These are phyloP conservation scores for Neomicropteryx cornuta DNA, from an alignment of 1,140 invertebrate genomes.

Conservation along the genomic window DNA sequence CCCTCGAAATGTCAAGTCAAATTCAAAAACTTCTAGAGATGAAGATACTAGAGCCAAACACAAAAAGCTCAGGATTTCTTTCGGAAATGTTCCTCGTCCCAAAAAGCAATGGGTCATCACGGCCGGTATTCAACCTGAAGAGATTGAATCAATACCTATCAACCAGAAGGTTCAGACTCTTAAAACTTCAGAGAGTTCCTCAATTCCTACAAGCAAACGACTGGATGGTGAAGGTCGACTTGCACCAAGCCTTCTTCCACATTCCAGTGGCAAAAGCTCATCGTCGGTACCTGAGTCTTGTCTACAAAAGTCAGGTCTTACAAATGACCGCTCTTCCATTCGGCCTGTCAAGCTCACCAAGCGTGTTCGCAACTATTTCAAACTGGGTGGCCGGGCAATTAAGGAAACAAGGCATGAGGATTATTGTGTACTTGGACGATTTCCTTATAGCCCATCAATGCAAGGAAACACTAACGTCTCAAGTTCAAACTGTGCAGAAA, in stretches of 20 bases:
- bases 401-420: constrained; percentile 8
- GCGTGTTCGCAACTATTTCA: constrained; percentile 7
- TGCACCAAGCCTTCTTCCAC: constrained; percentile 25
- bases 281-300: constrained; percentile 9
- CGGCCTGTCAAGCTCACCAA: constrained; percentile 10
- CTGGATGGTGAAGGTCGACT: constrained; percentile 14
- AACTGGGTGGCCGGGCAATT: constrained; percentile 13
- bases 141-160: constrained; percentile 4
- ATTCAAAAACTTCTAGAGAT: too few relatives aligned
- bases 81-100: constrained; percentile 4
- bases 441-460: constrained; percentile 7
- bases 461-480: constrained; percentile 1
- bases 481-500: constrained; percentile 6
- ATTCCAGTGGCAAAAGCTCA: constrained; percentile 6
- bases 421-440: constrained; percentile 13
- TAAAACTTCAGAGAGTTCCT: constrained; percentile 7
- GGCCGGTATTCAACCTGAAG: constrained; percentile 7
- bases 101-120: constrained; percentile 3
- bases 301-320: constrained; percentile 10
- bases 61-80: too few relatives aligned
- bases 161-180: constrained; percentile 5
- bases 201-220: constrained; percentile 11
- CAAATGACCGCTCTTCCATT: constrained; percentile 15
- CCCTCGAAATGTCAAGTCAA: too few relatives aligned
- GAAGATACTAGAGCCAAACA: too few relatives aligned